Conservation (phyloP, 2,797 vertebrate genomes). For the Lepus townsendii region DNA sequence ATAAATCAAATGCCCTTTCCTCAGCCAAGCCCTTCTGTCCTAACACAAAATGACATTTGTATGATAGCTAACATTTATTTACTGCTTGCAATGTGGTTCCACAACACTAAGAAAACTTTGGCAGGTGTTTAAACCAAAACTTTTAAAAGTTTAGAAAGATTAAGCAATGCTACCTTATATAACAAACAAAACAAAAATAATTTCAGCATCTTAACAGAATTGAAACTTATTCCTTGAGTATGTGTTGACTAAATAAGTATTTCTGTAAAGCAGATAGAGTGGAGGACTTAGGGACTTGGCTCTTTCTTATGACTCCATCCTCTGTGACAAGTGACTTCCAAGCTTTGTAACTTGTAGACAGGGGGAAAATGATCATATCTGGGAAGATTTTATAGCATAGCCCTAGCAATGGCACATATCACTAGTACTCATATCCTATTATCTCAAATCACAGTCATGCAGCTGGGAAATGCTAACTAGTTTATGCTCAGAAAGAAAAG, state of each 20-base stretch:
- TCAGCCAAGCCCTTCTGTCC: slow-evolving; percentile 1
- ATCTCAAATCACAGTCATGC: not conserved
- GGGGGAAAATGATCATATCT: not conserved
- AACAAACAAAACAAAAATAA: slow-evolving; percentile 45
- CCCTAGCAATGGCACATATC: not conserved
- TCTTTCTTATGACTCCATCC: not conserved
- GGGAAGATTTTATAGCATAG: not conserved
- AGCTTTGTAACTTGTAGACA: not conserved
- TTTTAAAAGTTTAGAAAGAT: slow-evolving; percentile 55
- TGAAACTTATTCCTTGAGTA: slow-evolving; percentile 5
- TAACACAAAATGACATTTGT: slow-evolving; percentile 55
- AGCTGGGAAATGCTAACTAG: not conserved
- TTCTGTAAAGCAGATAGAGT: not conserved
- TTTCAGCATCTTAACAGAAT: not conserved
- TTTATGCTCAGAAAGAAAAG: not conserved
- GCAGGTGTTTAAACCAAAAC: slow-evolving; percentile 59
- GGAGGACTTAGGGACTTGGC: not conserved
- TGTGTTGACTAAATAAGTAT: not conserved
- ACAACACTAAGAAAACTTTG: not conserved
- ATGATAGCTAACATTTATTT: slow-evolving; percentile 57
- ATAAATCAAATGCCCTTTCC: slow-evolving; percentile 40
- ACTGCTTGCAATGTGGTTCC: slow-evolving; percentile 21
- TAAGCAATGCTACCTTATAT: slow-evolving; percentile 12
- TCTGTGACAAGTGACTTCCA: not conserved
- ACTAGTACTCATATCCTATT: not conserved